Conservation (phyloP, 2,888 invertebrate genomes). For the Mesoligia furuncula region DNA sequence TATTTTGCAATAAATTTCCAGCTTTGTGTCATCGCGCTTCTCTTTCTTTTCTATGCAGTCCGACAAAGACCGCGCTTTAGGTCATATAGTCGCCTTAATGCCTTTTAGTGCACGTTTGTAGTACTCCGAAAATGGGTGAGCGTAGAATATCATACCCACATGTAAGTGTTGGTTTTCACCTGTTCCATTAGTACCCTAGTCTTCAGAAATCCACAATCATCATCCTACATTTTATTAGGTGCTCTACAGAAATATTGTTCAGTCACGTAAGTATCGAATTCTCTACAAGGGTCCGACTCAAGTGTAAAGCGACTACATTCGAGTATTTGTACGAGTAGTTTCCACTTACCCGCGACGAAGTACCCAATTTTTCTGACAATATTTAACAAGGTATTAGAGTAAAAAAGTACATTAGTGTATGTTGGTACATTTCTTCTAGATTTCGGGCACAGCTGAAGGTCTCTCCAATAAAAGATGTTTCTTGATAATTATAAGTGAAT, state of each 20-base stretch:
- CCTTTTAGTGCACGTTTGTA: conserved; percentile 21
- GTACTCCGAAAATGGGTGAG: background rate
- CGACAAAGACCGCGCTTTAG: too few relatives aligned
- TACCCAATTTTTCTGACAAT: conserved; percentile 11
- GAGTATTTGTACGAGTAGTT: conserved; percentile 4
- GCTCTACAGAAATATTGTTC: conserved; percentile 4
- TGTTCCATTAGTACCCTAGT: conserved; percentile 6
- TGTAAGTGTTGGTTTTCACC: background rate
- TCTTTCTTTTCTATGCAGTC: too few relatives aligned
- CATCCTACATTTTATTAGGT: background rate
- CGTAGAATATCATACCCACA: background rate
- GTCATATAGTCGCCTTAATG: conserved; percentile 9
- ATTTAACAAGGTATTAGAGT: conserved; percentile 1
- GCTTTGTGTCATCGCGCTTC: too few relatives aligned
- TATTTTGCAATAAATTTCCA: too few relatives aligned
- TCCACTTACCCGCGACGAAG: background rate
- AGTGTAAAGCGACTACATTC: conserved; percentile 13
- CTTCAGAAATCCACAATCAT: background rate
- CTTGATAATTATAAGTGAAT: too few relatives aligned
- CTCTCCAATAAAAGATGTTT: too few relatives aligned
- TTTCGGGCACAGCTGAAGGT: too few relatives aligned
- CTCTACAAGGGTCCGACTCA: background rate
- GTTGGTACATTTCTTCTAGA: too few relatives aligned
- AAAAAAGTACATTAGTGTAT: background rate
- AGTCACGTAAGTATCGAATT: background rate